Conservation (phyloP, 2,113 vertebrate species). For the Riparia riparia region DNA sequence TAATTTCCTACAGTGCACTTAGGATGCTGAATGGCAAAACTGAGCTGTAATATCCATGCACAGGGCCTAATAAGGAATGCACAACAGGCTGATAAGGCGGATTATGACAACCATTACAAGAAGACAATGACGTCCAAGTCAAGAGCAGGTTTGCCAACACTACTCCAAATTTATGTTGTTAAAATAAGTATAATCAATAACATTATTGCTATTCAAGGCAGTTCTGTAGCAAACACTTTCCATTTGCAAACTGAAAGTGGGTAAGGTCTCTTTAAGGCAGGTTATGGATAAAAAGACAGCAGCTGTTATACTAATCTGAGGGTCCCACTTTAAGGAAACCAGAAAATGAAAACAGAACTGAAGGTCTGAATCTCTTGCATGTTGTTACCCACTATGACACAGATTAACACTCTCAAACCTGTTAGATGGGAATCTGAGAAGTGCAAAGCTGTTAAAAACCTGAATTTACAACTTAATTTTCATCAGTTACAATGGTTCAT, state of each 20-base stretch:
- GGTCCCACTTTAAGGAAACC: background rate
- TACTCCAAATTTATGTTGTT: background rate
- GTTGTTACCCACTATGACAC: background rate
- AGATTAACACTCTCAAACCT: background rate
- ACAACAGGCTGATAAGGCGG: background rate
- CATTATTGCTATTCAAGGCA: background rate
- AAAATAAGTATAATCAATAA: background rate
- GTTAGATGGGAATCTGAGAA: background rate
- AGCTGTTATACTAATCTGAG: background rate
- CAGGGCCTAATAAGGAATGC: background rate
- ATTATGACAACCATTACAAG: background rate
- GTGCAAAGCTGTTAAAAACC: background rate
- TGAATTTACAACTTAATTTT: conserved; percentile 10
- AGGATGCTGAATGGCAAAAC: background rate
- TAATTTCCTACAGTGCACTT: background rate
- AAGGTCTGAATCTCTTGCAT: background rate
- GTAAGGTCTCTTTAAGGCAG: background rate
- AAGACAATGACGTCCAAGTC: background rate
- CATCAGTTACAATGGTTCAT: background rate
- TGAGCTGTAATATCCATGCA: background rate
- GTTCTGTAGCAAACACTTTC: background rate
- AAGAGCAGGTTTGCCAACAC: background rate
- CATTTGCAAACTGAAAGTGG: background rate
- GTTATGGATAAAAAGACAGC: background rate
- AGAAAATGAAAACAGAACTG: background rate